Base-by-base conservation (phyloP, 2,888 invertebrate genomes). In the Caradrina clavipalpis region DNA sequence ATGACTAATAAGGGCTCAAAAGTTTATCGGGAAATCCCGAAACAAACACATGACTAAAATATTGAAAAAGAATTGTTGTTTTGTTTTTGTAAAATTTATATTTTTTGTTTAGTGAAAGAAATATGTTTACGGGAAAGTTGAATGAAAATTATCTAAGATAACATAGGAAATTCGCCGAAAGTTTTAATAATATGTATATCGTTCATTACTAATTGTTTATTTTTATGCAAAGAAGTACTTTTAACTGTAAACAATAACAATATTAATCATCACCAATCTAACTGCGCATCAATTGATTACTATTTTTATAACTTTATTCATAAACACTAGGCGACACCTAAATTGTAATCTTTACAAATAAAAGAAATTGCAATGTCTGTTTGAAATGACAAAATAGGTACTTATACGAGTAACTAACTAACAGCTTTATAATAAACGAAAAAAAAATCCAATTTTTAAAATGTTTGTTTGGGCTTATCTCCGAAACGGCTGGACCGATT, bases 191-290 rank as follows among this genome's bases (percentile, higher is more conserved):
- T 45, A 17, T 1, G 4, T 45, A 17, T 2, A 2, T 11, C 39
- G 1, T 39, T 2, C 11, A 11, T 39, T 11, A 49, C 11, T 63
- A 49, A 70, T 50, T 63, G 42, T 45, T 55, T 70, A 19, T 50
- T 56, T 55, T 50, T n/a, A 17, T 35, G 17, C 13, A 31, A 10
- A 54, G 39, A 53, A 39, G 39, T 39, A 39, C 11, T 39, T n/a
- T n/a, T 13, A 15, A 13, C 1, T 11, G 47, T 49, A 62, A 63
- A 72, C 63, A 70, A 72, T 17, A 70, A 63, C 72, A 55, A 42
- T 2, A 13, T 1, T 15, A 11, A 35, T 70, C n/a, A 19, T 22
- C 11, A 10, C 3, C n/a, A 54, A 70, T 62, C 61, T 49, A 13
- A 31, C n/a, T 71, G 54, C 71, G 62, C 22, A 71, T 17, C 17